Percentiles rank a stretch among this genome's conserved stretches.
phyloP scores from a whole-genome alignment of 2,888 invertebrate genomes.

The Drosophila robusta region DNA sequence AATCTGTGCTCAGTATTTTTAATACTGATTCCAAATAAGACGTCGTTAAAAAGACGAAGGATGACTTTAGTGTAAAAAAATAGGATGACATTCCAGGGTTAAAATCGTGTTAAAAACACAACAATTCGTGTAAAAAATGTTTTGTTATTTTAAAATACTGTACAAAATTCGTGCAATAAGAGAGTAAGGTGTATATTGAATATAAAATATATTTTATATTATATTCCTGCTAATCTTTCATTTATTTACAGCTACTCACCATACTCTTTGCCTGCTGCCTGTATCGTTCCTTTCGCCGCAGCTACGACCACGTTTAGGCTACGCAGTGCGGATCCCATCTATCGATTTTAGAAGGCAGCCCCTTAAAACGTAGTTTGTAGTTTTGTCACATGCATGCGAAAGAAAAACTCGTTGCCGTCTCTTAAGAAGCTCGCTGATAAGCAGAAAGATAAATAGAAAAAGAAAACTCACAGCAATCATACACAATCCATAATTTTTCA shows the following conservation, averaged over 20 bases:
- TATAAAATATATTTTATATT: neutral
- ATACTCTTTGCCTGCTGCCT: conserved; percentile 96
- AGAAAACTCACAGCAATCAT: conserved; percentile 17
- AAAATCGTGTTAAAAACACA: too few species aligned
- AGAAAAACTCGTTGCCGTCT: conserved; percentile 56
- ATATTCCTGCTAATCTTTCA: neutral
- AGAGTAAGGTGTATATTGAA: conserved; percentile 59
- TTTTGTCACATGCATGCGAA: conserved; percentile 54
- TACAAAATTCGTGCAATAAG: too few species aligned
- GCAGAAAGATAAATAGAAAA: conserved; percentile 4
- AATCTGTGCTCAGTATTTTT: too few species aligned
- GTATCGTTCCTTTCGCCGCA: conserved; percentile 95
- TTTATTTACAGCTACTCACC: conserved; percentile 90
- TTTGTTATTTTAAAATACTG: too few species aligned
- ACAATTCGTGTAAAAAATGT: too few species aligned
- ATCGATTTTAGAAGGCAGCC: conserved; percentile 65
- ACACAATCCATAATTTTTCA: conserved; percentile 25
- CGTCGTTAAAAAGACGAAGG: too few species aligned
- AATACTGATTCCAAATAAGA: too few species aligned
- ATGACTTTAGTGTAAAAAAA: too few species aligned
- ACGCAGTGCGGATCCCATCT: conserved; percentile 77
- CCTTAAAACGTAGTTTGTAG: conserved; percentile 56
- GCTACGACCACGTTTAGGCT: conserved; percentile 93
- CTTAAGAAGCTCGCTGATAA: conserved; percentile 29
- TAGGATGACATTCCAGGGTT: too few species aligned